These are phyloP conservation scores for Arge pagana DNA, from an alignment of 2,888 invertebrate species.

Conservation along the genomic window DNA sequence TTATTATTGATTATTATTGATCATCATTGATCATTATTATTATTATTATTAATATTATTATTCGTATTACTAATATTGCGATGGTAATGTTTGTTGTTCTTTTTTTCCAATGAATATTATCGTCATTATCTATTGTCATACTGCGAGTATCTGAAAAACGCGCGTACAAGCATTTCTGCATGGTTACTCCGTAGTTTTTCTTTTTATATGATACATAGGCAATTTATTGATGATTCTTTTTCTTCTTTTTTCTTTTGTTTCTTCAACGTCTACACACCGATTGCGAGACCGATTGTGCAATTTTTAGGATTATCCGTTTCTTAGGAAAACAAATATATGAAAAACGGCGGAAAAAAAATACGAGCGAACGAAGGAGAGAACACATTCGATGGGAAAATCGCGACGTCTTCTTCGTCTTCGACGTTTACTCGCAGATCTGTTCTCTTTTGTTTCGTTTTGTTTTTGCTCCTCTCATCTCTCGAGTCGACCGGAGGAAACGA, in stretches of 20 bases:
- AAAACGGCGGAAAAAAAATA: background rate
- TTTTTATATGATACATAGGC: background rate
- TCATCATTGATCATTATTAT: background rate
- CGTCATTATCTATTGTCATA: background rate
- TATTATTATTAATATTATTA: background rate
- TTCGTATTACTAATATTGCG: background rate
- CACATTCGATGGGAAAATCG: no score
- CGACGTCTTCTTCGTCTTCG: no score
- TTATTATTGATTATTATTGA: background rate
- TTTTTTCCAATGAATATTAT: background rate
- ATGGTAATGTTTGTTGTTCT: background rate
- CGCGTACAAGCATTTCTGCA: background rate
- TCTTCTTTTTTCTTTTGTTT: background rate
- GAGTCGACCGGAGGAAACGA: no score
- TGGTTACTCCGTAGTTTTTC: no score
- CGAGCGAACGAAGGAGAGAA: no score
- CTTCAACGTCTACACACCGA: background rate
- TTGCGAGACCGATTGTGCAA: constrained; percentile 17
- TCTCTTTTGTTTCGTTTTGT: no score
- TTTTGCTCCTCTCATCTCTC: no score
- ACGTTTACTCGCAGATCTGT: no score
- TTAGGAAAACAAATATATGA: background rate
- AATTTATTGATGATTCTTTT: background rate
- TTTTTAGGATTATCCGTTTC: constrained; percentile 9
- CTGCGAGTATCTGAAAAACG: background rate